Conservation (phyloP, 1,140 invertebrate genomes). For the Fopius arisanus region DNA sequence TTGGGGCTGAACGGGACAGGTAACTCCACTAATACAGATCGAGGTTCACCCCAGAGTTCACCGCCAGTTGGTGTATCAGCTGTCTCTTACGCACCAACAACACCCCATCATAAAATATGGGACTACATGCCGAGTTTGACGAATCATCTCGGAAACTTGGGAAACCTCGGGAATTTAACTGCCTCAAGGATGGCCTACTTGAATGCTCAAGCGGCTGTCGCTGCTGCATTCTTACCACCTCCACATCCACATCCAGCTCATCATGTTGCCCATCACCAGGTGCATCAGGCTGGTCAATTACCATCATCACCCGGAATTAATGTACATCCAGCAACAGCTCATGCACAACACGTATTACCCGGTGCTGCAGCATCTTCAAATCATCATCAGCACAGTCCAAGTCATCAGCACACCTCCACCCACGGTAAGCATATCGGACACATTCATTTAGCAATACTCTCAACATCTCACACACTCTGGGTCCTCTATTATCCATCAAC, state of each 20-base stretch:
- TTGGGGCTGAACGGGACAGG: constrained; percentile 74
- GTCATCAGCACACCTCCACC: constrained; percentile 54
- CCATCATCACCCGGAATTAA: constrained; percentile 56
- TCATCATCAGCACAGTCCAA: constrained; percentile 61
- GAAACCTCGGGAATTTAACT: constrained; percentile 64
- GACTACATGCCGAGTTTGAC: constrained; percentile 63
- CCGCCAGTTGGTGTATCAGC: constrained; percentile 64
- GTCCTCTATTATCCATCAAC: not conserved
- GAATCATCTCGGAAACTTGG: constrained; percentile 58
- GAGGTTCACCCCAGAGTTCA: constrained; percentile 61
- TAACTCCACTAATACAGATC: constrained; percentile 57
- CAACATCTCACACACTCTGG: too few relatives aligned
- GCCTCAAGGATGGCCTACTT: constrained; percentile 85
- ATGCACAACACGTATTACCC: constrained; percentile 61
- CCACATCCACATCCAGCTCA: constrained; percentile 65
- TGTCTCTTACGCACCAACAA: constrained; percentile 62
- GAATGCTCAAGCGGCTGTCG: constrained; percentile 87
- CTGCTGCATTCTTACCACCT: constrained; percentile 82
- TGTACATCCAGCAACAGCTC: constrained; percentile 58
- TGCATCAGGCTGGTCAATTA: constrained; percentile 60
- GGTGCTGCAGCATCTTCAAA: constrained; percentile 54
- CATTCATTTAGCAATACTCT: not conserved
- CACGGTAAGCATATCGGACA: constrained; percentile 51
- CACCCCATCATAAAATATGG: constrained; percentile 63
- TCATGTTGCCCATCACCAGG: constrained; percentile 62